phyloP scores from a whole-genome alignment of 1,140 invertebrate species.

The Papilio machaon region DNA sequence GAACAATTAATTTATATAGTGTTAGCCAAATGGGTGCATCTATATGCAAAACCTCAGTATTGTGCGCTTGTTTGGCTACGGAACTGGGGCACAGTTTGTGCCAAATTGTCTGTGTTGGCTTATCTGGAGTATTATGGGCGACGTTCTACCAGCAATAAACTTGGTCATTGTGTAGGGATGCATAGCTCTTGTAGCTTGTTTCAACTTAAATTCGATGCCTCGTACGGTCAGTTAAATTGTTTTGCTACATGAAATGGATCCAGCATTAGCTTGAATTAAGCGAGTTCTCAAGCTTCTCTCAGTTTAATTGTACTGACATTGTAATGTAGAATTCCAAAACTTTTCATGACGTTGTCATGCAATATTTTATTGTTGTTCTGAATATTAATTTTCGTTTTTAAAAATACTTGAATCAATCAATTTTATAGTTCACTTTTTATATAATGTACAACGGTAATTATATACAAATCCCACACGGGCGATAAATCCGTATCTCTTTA shows the following conservation, averaged over 20 bases:
- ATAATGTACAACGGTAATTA: no score
- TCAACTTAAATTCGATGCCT: slow-evolving; percentile 35
- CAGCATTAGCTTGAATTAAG: slow-evolving; percentile 33
- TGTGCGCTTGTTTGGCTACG: slow-evolving; percentile 70
- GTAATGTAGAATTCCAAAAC: slow-evolving; percentile 4
- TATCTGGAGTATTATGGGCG: slow-evolving; percentile 76
- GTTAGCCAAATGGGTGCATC: slow-evolving; percentile 77
- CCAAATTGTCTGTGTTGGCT: slow-evolving; percentile 80
- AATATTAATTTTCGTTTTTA: background rate
- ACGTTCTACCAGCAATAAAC: slow-evolving; percentile 72
- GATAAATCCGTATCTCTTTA: no score
- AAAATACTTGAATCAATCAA: no score
- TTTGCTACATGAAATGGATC: slow-evolving; percentile 31
- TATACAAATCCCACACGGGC: no score
- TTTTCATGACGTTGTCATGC: background rate
- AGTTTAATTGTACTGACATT: slow-evolving; percentile 10
- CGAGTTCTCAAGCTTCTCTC: background rate
- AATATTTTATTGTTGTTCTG: background rate
- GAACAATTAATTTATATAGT: slow-evolving; percentile 77
- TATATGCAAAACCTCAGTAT: slow-evolving; percentile 78
- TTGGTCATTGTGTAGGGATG: slow-evolving; percentile 66
- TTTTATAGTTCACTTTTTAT: no score
- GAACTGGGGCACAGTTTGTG: slow-evolving; percentile 75
- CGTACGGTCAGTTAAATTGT: slow-evolving; percentile 34
- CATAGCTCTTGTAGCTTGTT: slow-evolving; percentile 53